Evolutionary conservation across 2,888 invertebrate genomes (phyloP).

Genomic region (Troides aeacus): DNA sequence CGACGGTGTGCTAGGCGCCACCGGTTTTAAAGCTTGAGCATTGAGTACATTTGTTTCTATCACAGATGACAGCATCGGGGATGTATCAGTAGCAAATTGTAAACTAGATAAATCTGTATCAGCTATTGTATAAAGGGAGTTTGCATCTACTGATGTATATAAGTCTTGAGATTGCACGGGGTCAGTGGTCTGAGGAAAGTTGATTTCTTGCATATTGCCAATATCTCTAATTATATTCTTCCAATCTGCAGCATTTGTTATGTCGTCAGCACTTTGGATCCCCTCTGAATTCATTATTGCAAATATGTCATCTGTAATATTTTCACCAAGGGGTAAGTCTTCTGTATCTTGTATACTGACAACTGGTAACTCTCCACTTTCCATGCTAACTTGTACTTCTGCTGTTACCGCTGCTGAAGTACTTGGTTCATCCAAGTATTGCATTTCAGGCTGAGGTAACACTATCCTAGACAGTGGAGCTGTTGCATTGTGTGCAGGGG

Average conservation of each 20-base stretch:
- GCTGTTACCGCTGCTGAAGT: conserved; percentile 56
- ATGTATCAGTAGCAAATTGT: conserved; percentile 63
- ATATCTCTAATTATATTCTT: conserved; percentile 76
- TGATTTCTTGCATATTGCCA: conserved; percentile 72
- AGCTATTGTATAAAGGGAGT: conserved; percentile 55
- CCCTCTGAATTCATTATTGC: conserved; percentile 77
- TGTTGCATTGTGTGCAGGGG: conserved; percentile 60
- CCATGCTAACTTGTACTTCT: conserved; percentile 71
- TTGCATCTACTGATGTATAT: conserved; percentile 53
- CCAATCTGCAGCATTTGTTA: conserved; percentile 73
- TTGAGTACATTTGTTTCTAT: conserved; percentile 48
- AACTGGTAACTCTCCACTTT: conserved; percentile 72
- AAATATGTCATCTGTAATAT: conserved; percentile 74
- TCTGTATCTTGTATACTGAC: conserved; percentile 77
- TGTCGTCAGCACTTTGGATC: conserved; percentile 73
- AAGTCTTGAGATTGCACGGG: conserved; percentile 57
- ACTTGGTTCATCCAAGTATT: conserved; percentile 62
- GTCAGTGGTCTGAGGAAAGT: conserved; percentile 64
- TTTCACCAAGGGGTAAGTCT: conserved; percentile 71
- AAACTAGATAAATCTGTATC: conserved; percentile 61
- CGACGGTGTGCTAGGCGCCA: conserved; percentile 48
- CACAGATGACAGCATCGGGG: conserved; percentile 56
- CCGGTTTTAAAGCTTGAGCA: conserved; percentile 49
- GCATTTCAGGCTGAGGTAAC: conserved; percentile 63
- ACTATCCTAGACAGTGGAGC: conserved; percentile 68